phyloP scores from a whole-genome alignment of 2,888 invertebrate species.

The Isotomurus palustris region DNA sequence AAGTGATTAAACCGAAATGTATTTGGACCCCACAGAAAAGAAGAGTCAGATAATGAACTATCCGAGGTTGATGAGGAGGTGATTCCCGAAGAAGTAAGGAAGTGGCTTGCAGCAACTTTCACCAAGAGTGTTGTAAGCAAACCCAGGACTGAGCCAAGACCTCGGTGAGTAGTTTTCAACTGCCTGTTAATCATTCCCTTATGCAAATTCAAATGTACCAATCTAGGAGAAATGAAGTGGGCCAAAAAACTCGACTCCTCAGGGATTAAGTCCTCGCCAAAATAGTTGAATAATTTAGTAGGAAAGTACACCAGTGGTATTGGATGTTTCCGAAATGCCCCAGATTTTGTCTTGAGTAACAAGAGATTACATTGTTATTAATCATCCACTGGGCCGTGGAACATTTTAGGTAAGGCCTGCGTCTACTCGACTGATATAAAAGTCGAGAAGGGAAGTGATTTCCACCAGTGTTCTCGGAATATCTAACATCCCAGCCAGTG shows the following conservation, averaged over 20 bases:
- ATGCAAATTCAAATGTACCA: not conserved
- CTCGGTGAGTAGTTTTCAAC: conserved; percentile 38
- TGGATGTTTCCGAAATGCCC: too few relatives aligned
- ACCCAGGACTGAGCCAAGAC: conserved; percentile 57
- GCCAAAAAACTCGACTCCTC: too few relatives aligned
- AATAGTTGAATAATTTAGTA: too few relatives aligned
- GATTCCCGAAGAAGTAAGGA: conserved; percentile 91
- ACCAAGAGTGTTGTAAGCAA: conserved; percentile 76
- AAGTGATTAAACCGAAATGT: not conserved
- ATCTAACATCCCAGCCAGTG: too few relatives aligned
- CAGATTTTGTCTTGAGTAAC: too few relatives aligned
- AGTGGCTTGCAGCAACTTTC: conserved; percentile 95
- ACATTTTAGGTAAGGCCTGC: too few relatives aligned
- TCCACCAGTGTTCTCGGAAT: too few relatives aligned
- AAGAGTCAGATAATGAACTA: conserved; percentile 90
- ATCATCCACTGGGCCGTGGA: too few relatives aligned
- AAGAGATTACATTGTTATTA: conserved; percentile 1
- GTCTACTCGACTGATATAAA: too few relatives aligned
- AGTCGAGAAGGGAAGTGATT: not conserved
- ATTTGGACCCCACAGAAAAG: conserved; percentile 61
- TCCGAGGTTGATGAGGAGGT: conserved; percentile 95
- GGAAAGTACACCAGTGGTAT: too few relatives aligned
- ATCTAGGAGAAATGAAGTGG: not conserved
- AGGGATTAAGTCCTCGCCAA: too few relatives aligned
- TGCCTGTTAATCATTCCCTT: too few relatives aligned